Evolutionary conservation across 2,113 vertebrate species (phyloP), one percentile per base, ranked within the genome.

Genomic region (Phrynocephalus versicolor): DNA sequence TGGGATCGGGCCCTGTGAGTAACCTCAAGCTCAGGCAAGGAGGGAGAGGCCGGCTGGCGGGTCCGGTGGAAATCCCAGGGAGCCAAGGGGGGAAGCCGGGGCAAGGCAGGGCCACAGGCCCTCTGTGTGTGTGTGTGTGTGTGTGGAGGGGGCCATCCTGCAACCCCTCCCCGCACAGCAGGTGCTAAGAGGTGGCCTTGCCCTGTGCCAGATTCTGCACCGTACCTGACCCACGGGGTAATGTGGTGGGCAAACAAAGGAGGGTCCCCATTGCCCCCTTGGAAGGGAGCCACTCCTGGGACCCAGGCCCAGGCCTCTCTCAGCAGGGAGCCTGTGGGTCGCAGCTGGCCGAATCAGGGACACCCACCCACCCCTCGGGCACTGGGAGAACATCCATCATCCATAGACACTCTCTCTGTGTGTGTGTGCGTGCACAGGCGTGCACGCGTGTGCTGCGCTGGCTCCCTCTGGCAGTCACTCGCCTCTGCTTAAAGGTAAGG

Each of bases 1-100:
- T 81, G 94, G 97, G 73, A 91, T 83, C 84, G 97, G 97, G 85
- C 97, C 97, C 37, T 96, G 97, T 98, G 84, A 60, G 92, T 94
- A 92, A 57, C 35, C 39, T 71, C 25, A 0, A 23, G 1, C 19
- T 39, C 2, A 0, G 14, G n/a, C n/a, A n/a, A n/a, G n/a, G 74
- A 41, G 18, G 16, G 18, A 16, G 45, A 13, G 30, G 60, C 14
- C 60, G 21, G 3, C 14, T 74, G 45, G 45, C 45, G 41, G 39
- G 23, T 37, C 70, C 18, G 15, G 2, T 39, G 12, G 6, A 76
- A n/a, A 30, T 76, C 27, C 45, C 45, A 51, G 45, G 45, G 45
- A 51, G 45, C 45, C 10, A 51, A 51, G 45, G 45, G 45, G 45
- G n/a, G 45, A 5, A 51, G 45, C 10, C 45, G 2, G 30, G 74